Percentiles rank a stretch among this genome's conserved stretches.
phyloP scores from a whole-genome alignment of 1,140 invertebrate genomes.

The Odontomachus brunneus region DNA sequence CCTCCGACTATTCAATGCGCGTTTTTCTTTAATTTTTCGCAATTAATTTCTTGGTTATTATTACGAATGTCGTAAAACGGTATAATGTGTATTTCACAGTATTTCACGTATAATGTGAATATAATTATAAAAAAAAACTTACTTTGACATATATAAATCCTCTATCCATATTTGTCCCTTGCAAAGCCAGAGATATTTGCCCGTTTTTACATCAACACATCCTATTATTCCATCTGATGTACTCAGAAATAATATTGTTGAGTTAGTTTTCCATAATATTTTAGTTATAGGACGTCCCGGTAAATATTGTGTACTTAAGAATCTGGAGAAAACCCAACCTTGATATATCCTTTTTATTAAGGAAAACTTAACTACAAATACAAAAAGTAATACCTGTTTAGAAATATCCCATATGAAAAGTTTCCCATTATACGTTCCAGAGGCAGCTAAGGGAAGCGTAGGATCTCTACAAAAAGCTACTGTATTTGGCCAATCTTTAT shows the following conservation, averaged over 20 bases:
- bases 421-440: slow-evolving; percentile 90
- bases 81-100: no score
- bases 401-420: slow-evolving; percentile 93
- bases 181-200: slow-evolving; percentile 86
- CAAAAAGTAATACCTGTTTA: slow-evolving; percentile 85
- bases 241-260: slow-evolving; percentile 85
- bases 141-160: slow-evolving; percentile 89
- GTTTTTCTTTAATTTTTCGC: no score
- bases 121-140: slow-evolving; percentile 70
- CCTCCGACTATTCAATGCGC: no score
- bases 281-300: slow-evolving; percentile 87
- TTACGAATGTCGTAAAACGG: no score
- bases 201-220: slow-evolving; percentile 87
- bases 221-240: slow-evolving; percentile 86
- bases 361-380: slow-evolving; percentile 70
- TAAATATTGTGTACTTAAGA: slow-evolving; percentile 85
- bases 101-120: background rate
- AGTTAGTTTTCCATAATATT: slow-evolving; percentile 85
- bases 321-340: slow-evolving; percentile 72
- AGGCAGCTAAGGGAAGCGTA: slow-evolving; percentile 87
- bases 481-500: slow-evolving; percentile 87
- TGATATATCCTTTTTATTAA: slow-evolving; percentile 43
- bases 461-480: slow-evolving; percentile 88
- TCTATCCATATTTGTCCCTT: slow-evolving; percentile 90
- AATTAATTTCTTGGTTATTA: no score